Evolutionary conservation across 1,140 invertebrate genomes (phyloP).

Genomic region (Zaprionus vittiger): DNA sequence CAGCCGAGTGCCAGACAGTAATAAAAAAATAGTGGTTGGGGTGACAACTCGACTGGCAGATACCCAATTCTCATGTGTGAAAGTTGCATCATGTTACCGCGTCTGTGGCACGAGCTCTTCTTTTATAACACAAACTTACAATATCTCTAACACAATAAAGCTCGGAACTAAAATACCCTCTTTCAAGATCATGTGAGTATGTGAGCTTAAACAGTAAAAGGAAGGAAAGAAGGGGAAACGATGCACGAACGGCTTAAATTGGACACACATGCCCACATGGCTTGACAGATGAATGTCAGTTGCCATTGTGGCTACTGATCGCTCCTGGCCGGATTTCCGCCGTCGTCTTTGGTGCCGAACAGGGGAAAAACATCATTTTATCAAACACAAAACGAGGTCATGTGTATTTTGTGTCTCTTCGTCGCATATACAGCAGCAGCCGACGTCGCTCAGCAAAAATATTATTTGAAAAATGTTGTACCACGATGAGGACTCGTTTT

Average conservation of each 20-base stretch:
- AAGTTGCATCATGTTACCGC: neutral
- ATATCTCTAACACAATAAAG: no score
- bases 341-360: constrained; percentile 34
- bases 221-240: neutral
- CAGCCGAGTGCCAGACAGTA: constrained; percentile 22
- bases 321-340: constrained; percentile 49
- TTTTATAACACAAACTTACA: no score
- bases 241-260: neutral
- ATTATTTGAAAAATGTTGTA: constrained; percentile 47
- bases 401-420: constrained; percentile 52
- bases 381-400: constrained; percentile 67
- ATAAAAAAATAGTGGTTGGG: neutral
- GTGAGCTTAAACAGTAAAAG: neutral
- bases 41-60: neutral
- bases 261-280: constrained; percentile 34
- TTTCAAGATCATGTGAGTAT: neutral
- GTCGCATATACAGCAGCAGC: neutral
- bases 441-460: constrained; percentile 22
- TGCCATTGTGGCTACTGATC: constrained; percentile 38
- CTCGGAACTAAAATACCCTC: no score
- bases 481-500: constrained; percentile 9
- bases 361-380: constrained; percentile 59
- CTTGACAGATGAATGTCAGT: constrained; percentile 24
- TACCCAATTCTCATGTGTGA: neutral
- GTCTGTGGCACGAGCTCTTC: neutral